Conservation (phyloP, 2,888 invertebrate genomes). For the Acronicta psi region DNA sequence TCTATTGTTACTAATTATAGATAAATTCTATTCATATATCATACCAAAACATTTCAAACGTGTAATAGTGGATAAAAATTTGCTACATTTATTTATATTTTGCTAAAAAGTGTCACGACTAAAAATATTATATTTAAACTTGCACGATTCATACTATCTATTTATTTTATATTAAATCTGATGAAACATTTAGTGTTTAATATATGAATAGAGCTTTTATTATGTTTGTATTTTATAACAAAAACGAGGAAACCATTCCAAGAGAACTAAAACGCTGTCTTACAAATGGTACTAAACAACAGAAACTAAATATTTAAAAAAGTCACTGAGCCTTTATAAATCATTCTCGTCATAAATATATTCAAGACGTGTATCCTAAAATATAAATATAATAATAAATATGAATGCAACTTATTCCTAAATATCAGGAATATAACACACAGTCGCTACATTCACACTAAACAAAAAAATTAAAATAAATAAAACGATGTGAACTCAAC, state of each 20-base stretch:
- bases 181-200: slow-evolving; percentile 28
- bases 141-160: slow-evolving; percentile 25
- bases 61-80: slow-evolving; percentile 43
- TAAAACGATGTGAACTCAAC: slow-evolving; percentile 84
- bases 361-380: slow-evolving; percentile 80
- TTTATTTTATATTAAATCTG: slow-evolving; percentile 1
- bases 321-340: slow-evolving; percentile 87
- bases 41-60: slow-evolving; percentile 19
- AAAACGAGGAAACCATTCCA: slow-evolving; percentile 67
- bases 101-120: slow-evolving; percentile 26
- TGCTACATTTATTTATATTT: slow-evolving; percentile 51
- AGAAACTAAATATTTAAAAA: slow-evolving; percentile 69
- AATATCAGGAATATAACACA: slow-evolving; percentile 89
- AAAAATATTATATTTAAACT: slow-evolving; percentile 20
- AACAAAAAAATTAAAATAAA: slow-evolving; percentile 78
- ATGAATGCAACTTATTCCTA: slow-evolving; percentile 89
- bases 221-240: slow-evolving; percentile 51
- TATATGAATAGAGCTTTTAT: slow-evolving; percentile 55
- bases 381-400: slow-evolving; percentile 87
- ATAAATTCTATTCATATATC: slow-evolving; percentile 55
- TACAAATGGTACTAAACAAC: slow-evolving; percentile 71
- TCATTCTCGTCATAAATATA: slow-evolving; percentile 79
- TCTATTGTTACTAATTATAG: slow-evolving; percentile 62
- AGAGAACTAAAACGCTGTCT: slow-evolving; percentile 83
- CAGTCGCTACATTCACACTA: slow-evolving; percentile 88